A percentile compares a stretch with the other conserved stretches of the same genome.
Evolutionary conservation across 2,888 invertebrate genomes (phyloP).

Genomic region (Belgica antarctica): DNA sequence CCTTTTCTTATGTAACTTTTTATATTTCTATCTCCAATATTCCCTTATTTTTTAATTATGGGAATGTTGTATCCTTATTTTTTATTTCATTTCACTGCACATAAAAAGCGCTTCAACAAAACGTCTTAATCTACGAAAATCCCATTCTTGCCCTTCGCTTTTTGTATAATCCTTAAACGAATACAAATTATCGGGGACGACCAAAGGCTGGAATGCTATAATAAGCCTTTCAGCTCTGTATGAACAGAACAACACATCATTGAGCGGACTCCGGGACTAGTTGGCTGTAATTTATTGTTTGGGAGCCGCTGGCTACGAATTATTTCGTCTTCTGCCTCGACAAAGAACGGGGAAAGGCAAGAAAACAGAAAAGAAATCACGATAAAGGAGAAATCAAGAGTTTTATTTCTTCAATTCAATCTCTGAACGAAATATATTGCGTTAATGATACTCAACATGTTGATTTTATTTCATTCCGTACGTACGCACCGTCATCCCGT

Average conservation of each 20-base stretch:
- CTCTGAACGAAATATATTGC: constrained; percentile 29
- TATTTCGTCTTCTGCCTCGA: constrained; percentile 1
- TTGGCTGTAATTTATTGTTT: background rate
- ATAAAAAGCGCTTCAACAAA: background rate
- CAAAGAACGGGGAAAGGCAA: background rate
- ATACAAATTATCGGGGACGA: constrained; percentile 36
- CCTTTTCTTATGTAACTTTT: background rate
- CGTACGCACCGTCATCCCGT: constrained; percentile 11
- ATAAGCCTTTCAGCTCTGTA: background rate
- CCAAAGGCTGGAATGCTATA: background rate
- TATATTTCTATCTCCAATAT: background rate
- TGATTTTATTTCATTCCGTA: constrained; percentile 24
- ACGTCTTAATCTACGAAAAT: constrained; percentile 28
- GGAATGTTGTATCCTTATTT: constrained; percentile 25
- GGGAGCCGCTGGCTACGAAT: constrained; percentile 6
- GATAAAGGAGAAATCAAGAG: background rate
- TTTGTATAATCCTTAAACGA: constrained; percentile 18
- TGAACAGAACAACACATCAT: background rate
- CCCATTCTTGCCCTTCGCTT: constrained; percentile 3
- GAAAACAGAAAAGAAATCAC: background rate
- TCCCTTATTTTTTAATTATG: constrained; percentile 1
- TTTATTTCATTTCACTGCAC: constrained; percentile 4
- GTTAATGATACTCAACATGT: constrained; percentile 39
- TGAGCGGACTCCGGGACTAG: constrained; percentile 14
- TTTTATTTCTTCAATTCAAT: constrained; percentile 18